Evolutionary conservation across 2,797 vertebrate species (phyloP), one percentile per base, ranked within the genome.

Genomic region (Leptoclinus maculatus): DNA sequence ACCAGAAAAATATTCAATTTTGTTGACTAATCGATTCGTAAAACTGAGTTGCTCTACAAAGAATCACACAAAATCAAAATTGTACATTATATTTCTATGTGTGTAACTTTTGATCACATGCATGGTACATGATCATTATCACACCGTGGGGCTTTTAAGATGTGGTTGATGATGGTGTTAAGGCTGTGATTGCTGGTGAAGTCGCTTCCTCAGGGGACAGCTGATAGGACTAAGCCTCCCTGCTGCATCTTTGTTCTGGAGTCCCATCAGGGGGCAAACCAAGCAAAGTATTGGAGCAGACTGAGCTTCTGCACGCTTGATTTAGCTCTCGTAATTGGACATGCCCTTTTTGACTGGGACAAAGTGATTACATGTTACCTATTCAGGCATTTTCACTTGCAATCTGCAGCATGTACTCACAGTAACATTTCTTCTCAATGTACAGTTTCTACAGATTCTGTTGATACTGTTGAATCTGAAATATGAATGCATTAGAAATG

Each of bases 251-350:
- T 87, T 84, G 82, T 88, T 89, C 87, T 84, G 71, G 82, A 84
- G 83, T 85, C 91, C 81, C 91, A 88, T 84, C 21, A 66, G 91
- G 91, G 84, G 79, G 85, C 76, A 83, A 89, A 91, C 83, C 82
- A 86, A 86, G 90, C 89, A 90, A 91, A 91, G 86, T 90, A 85
- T 84, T 77, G 80, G 78, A 87, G 84, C 88, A 83, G 89, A 77
- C 90, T 83, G 86, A 86, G 87, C 84, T 85, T 79, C 87, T 83
- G 77, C 89, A 92, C 71, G 91, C 92, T 94, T 94, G 93, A 93
- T 92, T 94, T 92, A 91, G 86, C 90, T 78, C 87, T 82, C 82
- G 91, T 94, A 94, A 94, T 94, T 94, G 93, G 93, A 95, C 93
- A 93, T 93, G 91, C 87, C 92, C 87, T 90, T 93, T 92, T 89